These are phyloP conservation scores for Euzophera pinguis DNA, from an alignment of 2,888 invertebrate species.

Conservation along the genomic window DNA sequence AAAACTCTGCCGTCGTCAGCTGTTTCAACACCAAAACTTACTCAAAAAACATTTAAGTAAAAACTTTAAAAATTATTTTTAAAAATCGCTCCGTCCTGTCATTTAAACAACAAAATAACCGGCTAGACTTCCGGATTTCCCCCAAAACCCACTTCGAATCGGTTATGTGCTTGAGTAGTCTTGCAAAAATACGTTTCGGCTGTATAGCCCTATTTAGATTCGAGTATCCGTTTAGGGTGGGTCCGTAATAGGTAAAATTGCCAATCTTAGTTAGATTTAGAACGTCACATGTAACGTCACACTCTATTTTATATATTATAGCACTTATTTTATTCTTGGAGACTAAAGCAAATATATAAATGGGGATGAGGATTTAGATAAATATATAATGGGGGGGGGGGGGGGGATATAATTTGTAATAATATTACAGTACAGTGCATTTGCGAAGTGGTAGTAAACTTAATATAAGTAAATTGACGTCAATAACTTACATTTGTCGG, in stretches of 20 bases:
- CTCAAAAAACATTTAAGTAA: no score
- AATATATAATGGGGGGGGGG: no score
- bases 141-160: constrained; percentile 45
- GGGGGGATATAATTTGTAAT: no score
- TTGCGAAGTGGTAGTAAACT: no score
- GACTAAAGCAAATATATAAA: no score
- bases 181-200: constrained; percentile 55
- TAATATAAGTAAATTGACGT: no score
- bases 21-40: no score
- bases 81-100: constrained; percentile 1
- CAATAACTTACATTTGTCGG: no score
- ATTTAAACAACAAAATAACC: constrained; percentile 14
- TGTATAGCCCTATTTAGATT: constrained; percentile 56
- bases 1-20: no score
- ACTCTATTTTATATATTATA: background rate
- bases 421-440: no score
- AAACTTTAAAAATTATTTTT: background rate
- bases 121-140: constrained; percentile 38
- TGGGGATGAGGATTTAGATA: no score
- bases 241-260: constrained; percentile 21
- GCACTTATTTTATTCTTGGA: no score
- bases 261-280: constrained; percentile 2
- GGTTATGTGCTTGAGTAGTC: constrained; percentile 53
- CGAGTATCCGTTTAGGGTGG: constrained; percentile 47
- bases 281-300: background rate